Evolutionary conservation across 2,797 vertebrate species (phyloP).

Genomic region (Discoglossus pictus): DNA sequence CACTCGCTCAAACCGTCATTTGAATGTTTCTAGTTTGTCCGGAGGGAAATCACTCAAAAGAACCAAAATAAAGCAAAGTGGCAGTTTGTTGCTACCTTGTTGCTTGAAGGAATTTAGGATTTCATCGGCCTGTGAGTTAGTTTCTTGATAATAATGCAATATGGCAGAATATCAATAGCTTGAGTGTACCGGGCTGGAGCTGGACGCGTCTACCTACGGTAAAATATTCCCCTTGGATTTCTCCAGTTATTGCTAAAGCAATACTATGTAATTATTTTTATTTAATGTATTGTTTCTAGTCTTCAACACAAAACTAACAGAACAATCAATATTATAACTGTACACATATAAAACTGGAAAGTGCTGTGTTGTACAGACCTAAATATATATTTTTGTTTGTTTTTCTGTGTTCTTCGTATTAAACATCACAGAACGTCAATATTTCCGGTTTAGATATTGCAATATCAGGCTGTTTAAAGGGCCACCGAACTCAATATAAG

Average conservation of each 20-base stretch:
- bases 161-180: slow-evolving; percentile 63
- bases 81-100: slow-evolving; percentile 42
- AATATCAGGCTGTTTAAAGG: no score
- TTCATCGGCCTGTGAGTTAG: slow-evolving; percentile 57
- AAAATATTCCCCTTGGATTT: slow-evolving; percentile 55
- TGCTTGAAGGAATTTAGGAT: slow-evolving; percentile 42
- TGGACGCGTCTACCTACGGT: slow-evolving; percentile 51
- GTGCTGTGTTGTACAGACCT: no score
- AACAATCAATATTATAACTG: no score
- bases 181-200: slow-evolving; percentile 54
- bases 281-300: slow-evolving; percentile 9
- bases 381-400: no score
- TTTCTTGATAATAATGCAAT: slow-evolving; percentile 61
- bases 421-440: no score
- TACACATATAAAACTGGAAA: no score
- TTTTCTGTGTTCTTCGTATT: no score
- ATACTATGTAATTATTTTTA: background rate
- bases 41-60: slow-evolving; percentile 51
- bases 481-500: no score
- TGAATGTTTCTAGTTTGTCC: slow-evolving; percentile 52
- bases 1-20: slow-evolving; percentile 44
- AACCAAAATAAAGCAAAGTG: slow-evolving; percentile 51
- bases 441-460: no score
- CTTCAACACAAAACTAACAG: no score
- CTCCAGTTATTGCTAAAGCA: slow-evolving; percentile 52